A percentile compares a stretch with the other conserved stretches of the same genome.
Conservation (phyloP, 1,140 invertebrate genomes). For the Phthorimaea operculella region DNA sequence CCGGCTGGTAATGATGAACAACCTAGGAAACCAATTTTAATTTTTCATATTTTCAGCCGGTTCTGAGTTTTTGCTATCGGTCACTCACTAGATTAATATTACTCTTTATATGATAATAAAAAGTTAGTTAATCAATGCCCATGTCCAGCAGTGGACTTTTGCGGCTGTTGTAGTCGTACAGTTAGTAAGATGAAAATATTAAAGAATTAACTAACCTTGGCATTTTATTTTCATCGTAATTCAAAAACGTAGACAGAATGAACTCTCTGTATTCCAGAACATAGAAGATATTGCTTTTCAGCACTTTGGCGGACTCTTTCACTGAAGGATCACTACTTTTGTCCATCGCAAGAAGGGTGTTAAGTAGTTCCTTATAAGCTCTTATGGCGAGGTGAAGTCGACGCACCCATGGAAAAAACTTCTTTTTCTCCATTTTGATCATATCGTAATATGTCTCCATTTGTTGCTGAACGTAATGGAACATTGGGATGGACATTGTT, state of each 20-base stretch:
- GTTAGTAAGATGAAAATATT: no score
- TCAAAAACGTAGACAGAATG: conserved; percentile 80
- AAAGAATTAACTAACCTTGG: conserved; percentile 85
- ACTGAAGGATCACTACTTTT: conserved; percentile 74
- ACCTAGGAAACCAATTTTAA: no score
- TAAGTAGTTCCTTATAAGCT: conserved; percentile 76
- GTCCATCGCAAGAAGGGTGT: conserved; percentile 86
- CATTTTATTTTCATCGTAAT: conserved; percentile 88
- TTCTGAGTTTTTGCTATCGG: no score
- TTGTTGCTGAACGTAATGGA: conserved; percentile 94
- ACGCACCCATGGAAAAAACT: conserved; percentile 82
- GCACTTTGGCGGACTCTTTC: conserved; percentile 81
- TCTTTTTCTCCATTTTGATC: conserved; percentile 89
- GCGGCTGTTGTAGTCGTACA: no score
- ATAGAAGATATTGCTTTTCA: conserved; percentile 95
- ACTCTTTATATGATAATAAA: no score
- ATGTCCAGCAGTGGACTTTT: no score
- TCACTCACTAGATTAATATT: no score
- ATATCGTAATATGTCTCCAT: conserved; percentile 91
- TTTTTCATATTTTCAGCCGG: no score
- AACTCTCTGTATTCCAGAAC: conserved; percentile 94
- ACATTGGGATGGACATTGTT: conserved; percentile 88
- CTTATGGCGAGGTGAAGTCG: conserved; percentile 82
- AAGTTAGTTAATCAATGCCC: no score
- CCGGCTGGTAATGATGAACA: no score